Evolutionary conservation across 2,888 invertebrate genomes (phyloP).

Genomic region (Spatulosminthurus flaviceps): DNA sequence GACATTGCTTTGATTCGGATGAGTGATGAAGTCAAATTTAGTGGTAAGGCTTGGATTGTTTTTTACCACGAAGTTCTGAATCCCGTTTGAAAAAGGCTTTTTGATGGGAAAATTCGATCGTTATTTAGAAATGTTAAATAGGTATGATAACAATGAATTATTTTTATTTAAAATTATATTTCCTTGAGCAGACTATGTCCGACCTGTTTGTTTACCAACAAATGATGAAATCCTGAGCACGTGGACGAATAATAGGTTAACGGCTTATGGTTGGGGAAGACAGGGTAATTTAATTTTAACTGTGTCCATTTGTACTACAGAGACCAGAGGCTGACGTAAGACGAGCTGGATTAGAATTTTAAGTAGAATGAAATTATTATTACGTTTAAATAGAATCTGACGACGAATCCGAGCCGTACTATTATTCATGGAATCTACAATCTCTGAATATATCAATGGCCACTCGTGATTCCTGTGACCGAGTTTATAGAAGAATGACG

Average conservation of each 20-base stretch:
- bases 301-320: neutral
- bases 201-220: conserved; percentile 56
- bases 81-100: neutral
- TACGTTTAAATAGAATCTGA: conserved; percentile 30
- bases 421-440: conserved; percentile 41
- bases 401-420: conserved; percentile 40
- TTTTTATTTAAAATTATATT: conserved; percentile 29
- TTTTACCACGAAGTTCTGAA: too few relatives aligned
- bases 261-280: conserved; percentile 57
- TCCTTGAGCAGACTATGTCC: conserved; percentile 48
- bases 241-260: conserved; percentile 53
- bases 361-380: too few relatives aligned
- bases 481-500: conserved; percentile 52
- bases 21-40: conserved; percentile 48
- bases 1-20: conserved; percentile 57
- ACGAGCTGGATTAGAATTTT: too few relatives aligned
- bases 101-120: neutral
- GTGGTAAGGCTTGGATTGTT: conserved; percentile 48
- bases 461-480: conserved; percentile 52
- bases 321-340: neutral
- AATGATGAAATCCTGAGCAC: conserved; percentile 48
- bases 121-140: neutral
- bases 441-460: conserved; percentile 51
- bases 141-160: too few relatives aligned
- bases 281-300: conserved; percentile 44